phyloP scores from a whole-genome alignment of 2,888 invertebrate genomes.

The Pasiphila rectangulata region DNA sequence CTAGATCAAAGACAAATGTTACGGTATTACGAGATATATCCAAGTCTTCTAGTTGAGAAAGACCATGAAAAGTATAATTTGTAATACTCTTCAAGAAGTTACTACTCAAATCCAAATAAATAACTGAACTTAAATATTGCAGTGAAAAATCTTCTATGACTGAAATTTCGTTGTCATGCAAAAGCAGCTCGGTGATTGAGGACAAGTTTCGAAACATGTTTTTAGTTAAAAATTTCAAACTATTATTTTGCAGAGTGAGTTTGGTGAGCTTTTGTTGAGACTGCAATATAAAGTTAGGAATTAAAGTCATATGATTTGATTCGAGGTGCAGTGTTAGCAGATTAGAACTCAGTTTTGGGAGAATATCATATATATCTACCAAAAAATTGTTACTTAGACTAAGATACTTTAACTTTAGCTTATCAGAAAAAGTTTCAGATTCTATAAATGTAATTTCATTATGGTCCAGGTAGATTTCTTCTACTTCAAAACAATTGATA shows the following conservation, averaged over 20 bases:
- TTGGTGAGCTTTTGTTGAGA: constrained; percentile 90
- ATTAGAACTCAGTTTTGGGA: constrained; percentile 85
- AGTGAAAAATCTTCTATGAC: constrained; percentile 91
- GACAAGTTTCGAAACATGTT: constrained; percentile 88
- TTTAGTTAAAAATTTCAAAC: constrained; percentile 85
- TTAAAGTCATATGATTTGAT: constrained; percentile 85
- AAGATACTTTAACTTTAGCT: constrained; percentile 89
- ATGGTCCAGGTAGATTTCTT: constrained; percentile 92
- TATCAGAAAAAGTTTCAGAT: constrained; percentile 86
- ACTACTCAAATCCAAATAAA: constrained; percentile 88
- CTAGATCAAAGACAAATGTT: constrained; percentile 85
- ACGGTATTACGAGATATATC: constrained; percentile 88
- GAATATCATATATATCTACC: constrained; percentile 87
- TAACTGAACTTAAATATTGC: constrained; percentile 86
- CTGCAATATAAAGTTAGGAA: constrained; percentile 87
- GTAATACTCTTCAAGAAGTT: constrained; percentile 87
- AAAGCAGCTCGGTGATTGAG: constrained; percentile 86
- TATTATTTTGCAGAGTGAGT: constrained; percentile 90
- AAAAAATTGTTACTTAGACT: constrained; percentile 91
- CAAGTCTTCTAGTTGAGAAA: constrained; percentile 89
- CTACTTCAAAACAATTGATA: constrained; percentile 85
- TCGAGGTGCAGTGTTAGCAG: constrained; percentile 89
- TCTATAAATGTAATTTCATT: constrained; percentile 91
- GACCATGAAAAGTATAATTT: constrained; percentile 86
- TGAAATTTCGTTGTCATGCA: constrained; percentile 89